These are phyloP conservation scores for Phoenicopterus ruber DNA, from an alignment of 2,113 vertebrate species.

Conservation along the genomic window DNA sequence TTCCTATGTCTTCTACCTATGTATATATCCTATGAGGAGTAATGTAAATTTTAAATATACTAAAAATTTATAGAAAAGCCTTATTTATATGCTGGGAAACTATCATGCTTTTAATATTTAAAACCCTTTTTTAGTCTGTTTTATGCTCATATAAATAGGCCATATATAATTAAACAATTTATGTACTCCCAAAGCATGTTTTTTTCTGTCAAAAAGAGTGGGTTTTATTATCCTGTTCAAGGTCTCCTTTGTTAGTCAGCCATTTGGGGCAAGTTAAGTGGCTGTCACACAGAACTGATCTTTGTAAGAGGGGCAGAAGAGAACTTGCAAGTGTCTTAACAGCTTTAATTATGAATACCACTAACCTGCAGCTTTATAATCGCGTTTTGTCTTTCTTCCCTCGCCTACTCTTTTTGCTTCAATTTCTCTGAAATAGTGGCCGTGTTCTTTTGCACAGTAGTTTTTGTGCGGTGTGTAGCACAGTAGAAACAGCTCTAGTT, in stretches of 20 bases:
- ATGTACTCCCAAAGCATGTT: not conserved
- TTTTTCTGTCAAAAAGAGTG: not conserved
- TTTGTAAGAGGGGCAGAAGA: not conserved
- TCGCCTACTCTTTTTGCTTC: not conserved
- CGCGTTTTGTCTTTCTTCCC: not conserved
- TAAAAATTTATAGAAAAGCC: not conserved
- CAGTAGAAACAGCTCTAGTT: not conserved
- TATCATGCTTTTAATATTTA: not conserved
- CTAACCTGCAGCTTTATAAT: not conserved
- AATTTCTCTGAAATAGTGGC: not conserved
- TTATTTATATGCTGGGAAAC: not conserved
- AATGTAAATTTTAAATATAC: not conserved
- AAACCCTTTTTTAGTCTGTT: not conserved
- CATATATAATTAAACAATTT: not conserved
- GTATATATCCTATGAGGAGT: not conserved
- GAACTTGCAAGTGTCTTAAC: not conserved
- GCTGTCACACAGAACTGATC: not conserved
- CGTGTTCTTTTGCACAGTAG: not conserved
- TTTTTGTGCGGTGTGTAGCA: not conserved
- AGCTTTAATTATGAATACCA: not conserved
- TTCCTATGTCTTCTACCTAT: not conserved
- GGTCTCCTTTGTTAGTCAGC: not conserved
- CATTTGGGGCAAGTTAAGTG: not conserved
- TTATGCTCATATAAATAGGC: not conserved
- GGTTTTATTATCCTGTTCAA: not conserved